Percentiles rank a stretch among this genome's conserved stretches.
Evolutionary conservation across 2,888 invertebrate genomes (phyloP).

Genomic region (Spodoptera littoralis): DNA sequence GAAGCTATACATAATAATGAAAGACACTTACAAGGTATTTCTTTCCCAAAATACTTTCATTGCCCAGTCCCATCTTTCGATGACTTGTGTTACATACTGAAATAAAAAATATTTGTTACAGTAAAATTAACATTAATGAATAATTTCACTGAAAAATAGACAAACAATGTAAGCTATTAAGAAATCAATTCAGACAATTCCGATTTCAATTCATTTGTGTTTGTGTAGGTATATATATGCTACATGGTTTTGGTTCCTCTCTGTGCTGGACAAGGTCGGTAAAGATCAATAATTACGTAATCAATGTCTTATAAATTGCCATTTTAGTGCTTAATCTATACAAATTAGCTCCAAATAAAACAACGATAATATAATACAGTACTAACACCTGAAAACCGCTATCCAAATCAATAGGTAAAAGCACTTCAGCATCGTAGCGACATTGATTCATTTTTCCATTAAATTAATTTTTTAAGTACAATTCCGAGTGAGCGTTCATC

Average conservation of each 20-base stretch:
- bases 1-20: background rate
- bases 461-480: constrained; percentile 34
- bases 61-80: constrained; percentile 13
- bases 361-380: constrained; percentile 1
- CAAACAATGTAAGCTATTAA: background rate
- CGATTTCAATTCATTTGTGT: too few relatives aligned
- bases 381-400: constrained; percentile 39
- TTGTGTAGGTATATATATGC: too few relatives aligned
- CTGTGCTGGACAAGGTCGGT: too few relatives aligned
- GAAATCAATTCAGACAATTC: too few relatives aligned
- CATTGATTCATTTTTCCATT: constrained; percentile 32
- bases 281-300: too few relatives aligned
- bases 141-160: too few relatives aligned
- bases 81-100: constrained; percentile 38
- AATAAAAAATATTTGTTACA: constrained; percentile 7
- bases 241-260: too few relatives aligned
- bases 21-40: constrained; percentile 30
- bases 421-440: constrained; percentile 42
- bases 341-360: too few relatives aligned
- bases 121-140: too few relatives aligned
- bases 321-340: too few relatives aligned
- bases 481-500: constrained; percentile 40
- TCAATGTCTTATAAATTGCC: too few relatives aligned
- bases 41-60: constrained; percentile 34
- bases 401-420: constrained; percentile 46